Percentiles rank a stretch among this genome's conserved stretches.
These are phyloP conservation scores for Heteronetta atricapilla DNA, from an alignment of 2,113 vertebrate species.

Conservation along the genomic window DNA sequence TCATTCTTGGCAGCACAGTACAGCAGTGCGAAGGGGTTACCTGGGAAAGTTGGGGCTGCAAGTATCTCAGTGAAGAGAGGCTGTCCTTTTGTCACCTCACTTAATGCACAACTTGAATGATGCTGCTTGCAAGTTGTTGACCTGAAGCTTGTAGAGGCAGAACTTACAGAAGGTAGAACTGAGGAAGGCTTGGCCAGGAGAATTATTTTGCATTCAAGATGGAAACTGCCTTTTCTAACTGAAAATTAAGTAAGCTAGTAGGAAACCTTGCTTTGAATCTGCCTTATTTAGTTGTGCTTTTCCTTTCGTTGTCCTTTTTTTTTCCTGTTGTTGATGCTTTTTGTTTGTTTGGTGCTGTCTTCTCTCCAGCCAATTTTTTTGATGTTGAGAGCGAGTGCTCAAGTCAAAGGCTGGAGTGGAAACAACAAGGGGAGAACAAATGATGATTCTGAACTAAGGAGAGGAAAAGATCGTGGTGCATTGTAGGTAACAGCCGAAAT, in stretches of 20 bases:
- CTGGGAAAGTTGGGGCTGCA: background rate
- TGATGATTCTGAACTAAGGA: background rate
- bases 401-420: background rate
- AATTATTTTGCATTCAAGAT: background rate
- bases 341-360: too few relatives aligned
- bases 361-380: background rate
- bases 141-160: background rate
- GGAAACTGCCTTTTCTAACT: background rate
- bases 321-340: too few relatives aligned
- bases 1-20: background rate
- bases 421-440: background rate
- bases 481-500: background rate
- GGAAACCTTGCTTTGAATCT: background rate
- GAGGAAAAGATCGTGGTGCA: background rate
- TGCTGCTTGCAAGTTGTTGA: background rate
- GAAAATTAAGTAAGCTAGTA: background rate
- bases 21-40: background rate
- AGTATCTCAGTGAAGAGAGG: background rate
- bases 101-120: background rate
- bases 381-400: background rate
- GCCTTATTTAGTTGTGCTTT: background rate
- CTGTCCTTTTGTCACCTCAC: background rate
- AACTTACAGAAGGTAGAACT: background rate
- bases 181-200: background rate
- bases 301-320: background rate